Base-by-base conservation (phyloP, 2,888 invertebrate species). In the Hypolimnas misippus region DNA sequence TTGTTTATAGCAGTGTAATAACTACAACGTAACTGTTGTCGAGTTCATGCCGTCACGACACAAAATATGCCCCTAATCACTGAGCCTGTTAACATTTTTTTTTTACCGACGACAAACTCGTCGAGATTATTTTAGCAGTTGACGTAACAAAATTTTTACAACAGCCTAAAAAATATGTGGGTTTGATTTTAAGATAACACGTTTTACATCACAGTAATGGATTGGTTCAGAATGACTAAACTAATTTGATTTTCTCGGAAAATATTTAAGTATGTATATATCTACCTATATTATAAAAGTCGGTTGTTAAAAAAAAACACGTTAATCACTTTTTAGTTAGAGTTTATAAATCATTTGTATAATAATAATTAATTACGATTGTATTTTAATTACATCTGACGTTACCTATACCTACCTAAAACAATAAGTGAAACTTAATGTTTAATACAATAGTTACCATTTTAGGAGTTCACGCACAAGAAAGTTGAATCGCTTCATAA, bases 1-100 rank as follows among this genome's bases (percentile, higher is more conserved):
- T 80, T 78, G 74, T 85, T 87, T 86, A 85, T 81, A 72, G 74
- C 75, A 69, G 73, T 75, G 74, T 76, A 76, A 49, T 49, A 49
- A 49, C 49, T 49, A 49, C 29, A 77, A 72, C 72, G 65, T 71
- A 74, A 67, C 73, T 76, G 75, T 76, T 77, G 75, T 73, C 70
- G 72, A 70, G 73, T 76, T 75, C 73, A 76, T 73, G 70, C 73
- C 63, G 72, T 70, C 74, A 76, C 71, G 62, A 72, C 66, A 75
- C 40, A 55, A 56, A 59, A 60, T 63, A 63, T 57, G 29, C 42
- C 42, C 57, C 44, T 49, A 57, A 61, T 62, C 53, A 56, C 38
- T 60, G 51, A 51, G 50, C 38, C 49, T 56, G 57, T 65, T 63
- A 65, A 44, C 57, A 58, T 63, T 63, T 49, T 49, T 46, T 49